These are phyloP conservation scores for Rhea pennata DNA, from an alignment of 2,113 vertebrate species.

Conservation along the genomic window DNA sequence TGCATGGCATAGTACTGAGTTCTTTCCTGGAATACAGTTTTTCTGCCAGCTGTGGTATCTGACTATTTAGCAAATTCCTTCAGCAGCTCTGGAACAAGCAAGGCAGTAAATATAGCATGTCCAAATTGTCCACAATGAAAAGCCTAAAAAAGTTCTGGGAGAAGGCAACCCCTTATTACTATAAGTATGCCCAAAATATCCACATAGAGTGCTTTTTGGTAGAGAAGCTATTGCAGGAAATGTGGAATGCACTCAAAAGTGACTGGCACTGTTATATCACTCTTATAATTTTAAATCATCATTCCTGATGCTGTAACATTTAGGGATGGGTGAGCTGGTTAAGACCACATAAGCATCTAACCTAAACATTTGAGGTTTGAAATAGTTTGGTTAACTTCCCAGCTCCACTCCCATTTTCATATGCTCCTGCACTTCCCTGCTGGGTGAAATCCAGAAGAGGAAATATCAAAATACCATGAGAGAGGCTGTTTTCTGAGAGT, in stretches of 20 bases:
- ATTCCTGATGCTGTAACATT: slow-evolving; percentile 38
- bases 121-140: background rate
- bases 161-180: background rate
- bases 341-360: slow-evolving; percentile 44
- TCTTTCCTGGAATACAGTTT: background rate
- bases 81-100: background rate
- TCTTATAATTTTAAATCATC: slow-evolving; percentile 30
- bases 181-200: background rate
- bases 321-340: slow-evolving; percentile 23
- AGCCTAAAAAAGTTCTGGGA: background rate
- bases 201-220: background rate
- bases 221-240: background rate
- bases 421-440: slow-evolving; percentile 13
- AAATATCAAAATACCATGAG: slow-evolving; percentile 57
- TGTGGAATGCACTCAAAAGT: background rate
- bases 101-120: background rate
- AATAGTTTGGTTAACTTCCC: slow-evolving; percentile 43
- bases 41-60: background rate
- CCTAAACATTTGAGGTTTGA: slow-evolving; percentile 60
- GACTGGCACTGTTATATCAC: slow-evolving; percentile 41
- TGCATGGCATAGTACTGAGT: too few species aligned
- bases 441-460: slow-evolving; percentile 39
- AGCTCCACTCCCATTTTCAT: slow-evolving; percentile 46
- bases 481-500: slow-evolving; percentile 42
- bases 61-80: background rate